Base-by-base conservation (phyloP, 2,888 invertebrate species). In the Mimumesa dahlbomi region DNA sequence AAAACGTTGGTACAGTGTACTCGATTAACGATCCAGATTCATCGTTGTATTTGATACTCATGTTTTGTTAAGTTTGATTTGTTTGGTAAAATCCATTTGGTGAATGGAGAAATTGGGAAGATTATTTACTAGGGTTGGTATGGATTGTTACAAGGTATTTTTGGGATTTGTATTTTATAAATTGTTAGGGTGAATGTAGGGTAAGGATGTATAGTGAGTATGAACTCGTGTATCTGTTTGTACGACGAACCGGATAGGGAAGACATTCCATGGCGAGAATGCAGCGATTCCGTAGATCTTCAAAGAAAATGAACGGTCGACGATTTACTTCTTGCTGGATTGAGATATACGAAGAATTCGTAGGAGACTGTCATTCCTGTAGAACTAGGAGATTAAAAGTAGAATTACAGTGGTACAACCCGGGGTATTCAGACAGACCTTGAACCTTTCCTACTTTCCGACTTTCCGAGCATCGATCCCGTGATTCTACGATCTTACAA, bases 291-390 rank as follows among this genome's bases (percentile, higher is more conserved):
- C 56, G 11, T 45, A 43, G 45, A 72, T 65, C 36, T 67, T 59
- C 63, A 45, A 65, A 65, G 81, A 69, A 76, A 77, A 75, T 69
- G 54, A 42, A 80, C 68, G 52, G 49, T 49, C 68, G 48, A 50
- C 69, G 73, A 74, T 67, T 62, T 59, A 53, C 68, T 79, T 79
- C 73, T 81, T 81, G 72, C 75, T 77, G 67, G 57, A 68, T 52
- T 54, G 53, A 58, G 72, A 70, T 72, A 59, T 66, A 54, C 52
- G 65, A 67, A 75, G 80, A 75, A 83, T 83, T 77, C 49, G 50
- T 67, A 46, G 66, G 63, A 67, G 58, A 72, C 52, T 49, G 56
- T 45, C 59, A 34, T 49, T 67, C 53, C 45, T 52, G 43, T 36
- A 29, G 62, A 45, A 29, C 11, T 42, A 43, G 48, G 25, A 63